A percentile compares a stretch with the other conserved stretches of the same genome.
phyloP scores from a whole-genome alignment of 2,888 invertebrate genomes.

The Lasioglossum calceatum region DNA sequence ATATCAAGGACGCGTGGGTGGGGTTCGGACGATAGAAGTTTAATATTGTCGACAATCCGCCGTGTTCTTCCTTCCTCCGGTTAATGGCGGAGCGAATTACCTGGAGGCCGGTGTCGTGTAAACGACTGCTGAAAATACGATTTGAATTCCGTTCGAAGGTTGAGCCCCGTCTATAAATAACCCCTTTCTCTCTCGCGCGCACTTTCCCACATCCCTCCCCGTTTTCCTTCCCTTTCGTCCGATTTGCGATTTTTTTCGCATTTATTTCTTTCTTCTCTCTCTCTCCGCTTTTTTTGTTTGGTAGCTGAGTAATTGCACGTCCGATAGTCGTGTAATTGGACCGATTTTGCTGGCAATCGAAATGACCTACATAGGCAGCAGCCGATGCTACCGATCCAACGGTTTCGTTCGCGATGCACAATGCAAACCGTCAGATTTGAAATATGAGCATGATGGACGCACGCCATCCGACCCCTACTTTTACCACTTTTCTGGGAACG shows the following conservation, averaged over 20 bases:
- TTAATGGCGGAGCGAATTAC: slow-evolving; percentile 51
- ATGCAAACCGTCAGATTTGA: slow-evolving; percentile 69
- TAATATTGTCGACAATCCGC: slow-evolving; percentile 66
- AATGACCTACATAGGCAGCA: slow-evolving; percentile 64
- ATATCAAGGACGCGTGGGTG: slow-evolving; percentile 44
- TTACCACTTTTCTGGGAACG: slow-evolving; percentile 4
- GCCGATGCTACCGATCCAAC: slow-evolving; percentile 49
- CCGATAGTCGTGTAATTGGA: slow-evolving; percentile 69
- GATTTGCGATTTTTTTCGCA: not conserved
- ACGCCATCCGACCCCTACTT: not conserved
- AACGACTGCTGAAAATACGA: slow-evolving; percentile 58
- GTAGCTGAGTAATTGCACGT: slow-evolving; percentile 65
- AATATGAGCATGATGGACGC: slow-evolving; percentile 56
- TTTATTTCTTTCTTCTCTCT: not conserved
- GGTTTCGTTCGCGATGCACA: slow-evolving; percentile 60
- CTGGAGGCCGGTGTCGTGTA: slow-evolving; percentile 39
- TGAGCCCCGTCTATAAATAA: slow-evolving; percentile 42
- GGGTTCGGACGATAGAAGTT: slow-evolving; percentile 61
- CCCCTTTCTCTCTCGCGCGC: not conserved
- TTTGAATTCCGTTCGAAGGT: slow-evolving; percentile 46
- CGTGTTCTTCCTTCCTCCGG: slow-evolving; percentile 43
- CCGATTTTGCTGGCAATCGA: slow-evolving; percentile 66
- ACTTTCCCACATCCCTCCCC: not conserved
- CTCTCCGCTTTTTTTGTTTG: not conserved
- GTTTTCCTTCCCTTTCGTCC: not conserved